Percentiles rank a stretch among this genome's conserved stretches.
Conservation (phyloP, 2,113 vertebrate species). For the Phrynosoma blainvillii region DNA sequence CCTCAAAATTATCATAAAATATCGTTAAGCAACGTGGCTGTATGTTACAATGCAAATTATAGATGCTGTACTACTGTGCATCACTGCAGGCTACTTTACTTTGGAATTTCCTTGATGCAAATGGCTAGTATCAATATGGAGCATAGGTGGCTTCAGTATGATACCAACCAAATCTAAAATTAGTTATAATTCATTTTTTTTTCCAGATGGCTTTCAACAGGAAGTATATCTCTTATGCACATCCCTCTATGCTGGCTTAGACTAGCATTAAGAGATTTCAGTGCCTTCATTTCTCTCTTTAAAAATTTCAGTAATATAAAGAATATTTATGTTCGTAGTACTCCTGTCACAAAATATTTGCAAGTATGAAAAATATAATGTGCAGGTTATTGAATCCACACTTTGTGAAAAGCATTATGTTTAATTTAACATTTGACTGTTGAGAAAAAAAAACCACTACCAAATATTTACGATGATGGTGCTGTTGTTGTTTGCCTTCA, state of each 20-base stretch:
- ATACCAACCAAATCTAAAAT: too few relatives aligned
- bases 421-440: background rate
- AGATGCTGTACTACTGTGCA: background rate
- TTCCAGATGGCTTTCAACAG: background rate
- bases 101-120: background rate
- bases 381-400: too few relatives aligned
- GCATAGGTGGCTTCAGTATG: background rate
- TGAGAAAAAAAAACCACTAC: too few relatives aligned
- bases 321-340: background rate
- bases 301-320: background rate
- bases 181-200: too few relatives aligned
- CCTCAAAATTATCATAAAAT: background rate
- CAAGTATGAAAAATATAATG: background rate
- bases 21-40: conserved; percentile 25
- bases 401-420: too few relatives aligned
- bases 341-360: background rate
- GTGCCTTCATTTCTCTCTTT: background rate
- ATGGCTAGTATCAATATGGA: background rate
- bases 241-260: background rate
- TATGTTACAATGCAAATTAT: background rate
- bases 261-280: background rate
- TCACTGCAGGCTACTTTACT: background rate
- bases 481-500: too few relatives aligned
- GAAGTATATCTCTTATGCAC: background rate
- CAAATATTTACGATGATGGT: background rate